Conservation (phyloP, 2,797 vertebrate species). For the Pteronotus mesoamericanus region DNA sequence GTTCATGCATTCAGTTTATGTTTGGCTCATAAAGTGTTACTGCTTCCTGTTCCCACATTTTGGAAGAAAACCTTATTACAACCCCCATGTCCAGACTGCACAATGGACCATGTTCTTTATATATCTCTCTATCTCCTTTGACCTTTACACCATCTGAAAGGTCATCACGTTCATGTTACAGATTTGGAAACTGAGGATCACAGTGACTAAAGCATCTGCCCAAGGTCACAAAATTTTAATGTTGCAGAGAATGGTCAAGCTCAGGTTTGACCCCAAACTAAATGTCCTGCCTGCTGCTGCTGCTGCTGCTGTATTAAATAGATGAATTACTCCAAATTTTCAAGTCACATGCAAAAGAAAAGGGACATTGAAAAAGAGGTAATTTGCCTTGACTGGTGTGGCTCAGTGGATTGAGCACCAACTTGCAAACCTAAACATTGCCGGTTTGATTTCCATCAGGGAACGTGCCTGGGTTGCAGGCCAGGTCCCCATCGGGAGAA, state of each 20-base stretch:
- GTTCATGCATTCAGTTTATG: not conserved
- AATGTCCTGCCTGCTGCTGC: not conserved
- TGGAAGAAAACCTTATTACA: not conserved
- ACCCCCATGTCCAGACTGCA: not conserved
- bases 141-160: not conserved
- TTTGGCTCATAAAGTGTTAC: not conserved
- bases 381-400: not conserved
- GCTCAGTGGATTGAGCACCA: no score
- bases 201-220: not conserved
- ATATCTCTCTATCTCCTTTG: not conserved
- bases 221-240: not conserved
- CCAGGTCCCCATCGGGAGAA: no score
- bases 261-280: not conserved
- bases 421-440: no score
- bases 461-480: no score
- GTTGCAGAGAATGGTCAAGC: not conserved
- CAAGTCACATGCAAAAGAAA: not conserved
- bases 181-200: not conserved
- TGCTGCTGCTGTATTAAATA: not conserved
- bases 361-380: not conserved
- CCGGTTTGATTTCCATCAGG: no score
- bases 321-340: not conserved
- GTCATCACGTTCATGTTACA: not conserved
- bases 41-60: not conserved
- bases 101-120: not conserved